Conservation (phyloP, 2,113 vertebrate species). For the Ptilorrhoa leucosticta region DNA sequence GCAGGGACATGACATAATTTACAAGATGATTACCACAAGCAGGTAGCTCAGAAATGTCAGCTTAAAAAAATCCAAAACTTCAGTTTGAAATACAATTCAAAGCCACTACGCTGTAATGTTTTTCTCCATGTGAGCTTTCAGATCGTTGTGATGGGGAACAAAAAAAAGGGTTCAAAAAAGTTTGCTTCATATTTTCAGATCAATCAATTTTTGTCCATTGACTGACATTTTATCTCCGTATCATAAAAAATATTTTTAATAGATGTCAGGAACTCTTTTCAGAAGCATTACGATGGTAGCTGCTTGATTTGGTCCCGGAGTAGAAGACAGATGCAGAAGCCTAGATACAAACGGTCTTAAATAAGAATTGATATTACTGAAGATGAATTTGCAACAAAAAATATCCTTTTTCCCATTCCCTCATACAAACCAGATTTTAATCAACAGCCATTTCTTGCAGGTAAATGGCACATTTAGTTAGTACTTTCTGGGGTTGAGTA, state of each 20-base stretch:
- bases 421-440: neutral
- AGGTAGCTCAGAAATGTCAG: constrained; percentile 8
- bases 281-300: neutral
- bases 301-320: neutral
- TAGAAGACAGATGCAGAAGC: neutral
- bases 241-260: neutral
- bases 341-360: neutral
- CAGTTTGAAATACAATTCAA: neutral
- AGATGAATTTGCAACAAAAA: neutral
- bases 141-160: neutral
- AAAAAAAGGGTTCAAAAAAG: neutral
- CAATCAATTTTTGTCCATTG: neutral
- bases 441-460: neutral
- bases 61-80: neutral
- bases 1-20: neutral
- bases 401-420: neutral
- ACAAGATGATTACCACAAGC: neutral
- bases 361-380: neutral
- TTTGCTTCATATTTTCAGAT: neutral
- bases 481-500: neutral
- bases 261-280: neutral
- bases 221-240: neutral
- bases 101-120: neutral
- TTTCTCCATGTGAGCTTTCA: neutral
- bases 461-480: neutral